Percentiles rank a stretch among this genome's conserved stretches.
phyloP scores from a whole-genome alignment of 92 coral and sea anemone species.

The Epizoanthus scotinus region DNA sequence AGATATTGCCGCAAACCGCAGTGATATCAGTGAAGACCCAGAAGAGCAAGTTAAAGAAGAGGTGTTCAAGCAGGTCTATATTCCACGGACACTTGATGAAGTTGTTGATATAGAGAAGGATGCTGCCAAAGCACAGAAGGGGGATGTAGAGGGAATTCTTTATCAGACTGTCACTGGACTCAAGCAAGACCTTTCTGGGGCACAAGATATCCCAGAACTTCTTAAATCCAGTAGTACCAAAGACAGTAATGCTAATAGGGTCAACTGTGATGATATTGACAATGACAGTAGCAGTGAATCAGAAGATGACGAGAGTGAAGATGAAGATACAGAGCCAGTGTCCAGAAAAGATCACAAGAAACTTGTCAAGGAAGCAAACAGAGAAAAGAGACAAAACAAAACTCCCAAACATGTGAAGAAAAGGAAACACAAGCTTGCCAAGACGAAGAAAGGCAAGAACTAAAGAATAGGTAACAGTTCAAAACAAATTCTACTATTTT shows the following conservation, averaged over 20 bases:
- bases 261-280: not conserved
- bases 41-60: constrained; percentile 83
- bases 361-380: constrained; percentile 89
- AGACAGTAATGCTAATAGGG: not conserved
- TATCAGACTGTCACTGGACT: constrained; percentile 90
- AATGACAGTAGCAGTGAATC: constrained; percentile 17
- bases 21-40: constrained; percentile 44
- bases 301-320: constrained; percentile 52
- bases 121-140: constrained; percentile 68
- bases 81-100: constrained; percentile 92
- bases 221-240: constrained; percentile 34
- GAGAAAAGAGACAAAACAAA: constrained; percentile 87
- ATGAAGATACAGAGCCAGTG: constrained; percentile 41
- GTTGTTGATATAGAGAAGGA: constrained; percentile 92
- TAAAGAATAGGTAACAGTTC: not conserved
- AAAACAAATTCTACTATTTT: no score
- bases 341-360: constrained; percentile 91
- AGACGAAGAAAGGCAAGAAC: constrained; percentile 88
- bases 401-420: constrained; percentile 96
- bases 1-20: constrained; percentile 76
- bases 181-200: constrained; percentile 91
- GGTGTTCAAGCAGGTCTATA: constrained; percentile 91
- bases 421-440: constrained; percentile 86
- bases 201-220: constrained; percentile 71
- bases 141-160: constrained; percentile 77